phyloP scores from a whole-genome alignment of 2,797 vertebrate genomes.

The Tokudaia muenninki region DNA sequence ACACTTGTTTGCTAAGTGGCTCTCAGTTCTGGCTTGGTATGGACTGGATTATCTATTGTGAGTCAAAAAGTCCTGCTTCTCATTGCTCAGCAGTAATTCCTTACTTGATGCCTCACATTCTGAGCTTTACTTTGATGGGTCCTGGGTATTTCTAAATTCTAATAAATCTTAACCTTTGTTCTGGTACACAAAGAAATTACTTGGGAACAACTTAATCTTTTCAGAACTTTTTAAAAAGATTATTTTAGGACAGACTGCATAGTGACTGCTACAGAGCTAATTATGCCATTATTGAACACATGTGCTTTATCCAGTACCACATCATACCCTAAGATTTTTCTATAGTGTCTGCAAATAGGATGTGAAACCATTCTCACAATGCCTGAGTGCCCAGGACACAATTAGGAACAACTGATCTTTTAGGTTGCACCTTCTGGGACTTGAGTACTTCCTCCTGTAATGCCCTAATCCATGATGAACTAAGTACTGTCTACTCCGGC shows the following conservation, averaged over 20 bases:
- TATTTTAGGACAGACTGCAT: background rate
- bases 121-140: slow-evolving; percentile 31
- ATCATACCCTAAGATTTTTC: slow-evolving; percentile 34
- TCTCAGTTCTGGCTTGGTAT: background rate
- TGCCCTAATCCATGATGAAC: background rate
- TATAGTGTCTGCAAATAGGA: background rate
- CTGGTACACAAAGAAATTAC: slow-evolving; percentile 4
- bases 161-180: slow-evolving; percentile 48
- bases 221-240: slow-evolving; percentile 44
- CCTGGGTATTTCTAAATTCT: background rate
- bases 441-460: background rate
- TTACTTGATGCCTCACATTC: background rate
- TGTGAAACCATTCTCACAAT: background rate
- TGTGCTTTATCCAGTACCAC: background rate
- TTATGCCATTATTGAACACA: background rate
- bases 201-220: slow-evolving; percentile 15
- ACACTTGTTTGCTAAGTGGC: background rate
- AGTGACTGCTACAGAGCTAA: background rate
- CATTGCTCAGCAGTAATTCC: background rate
- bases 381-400: background rate
- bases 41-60: background rate
- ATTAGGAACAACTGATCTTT: background rate
- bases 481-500: background rate
- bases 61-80: slow-evolving; percentile 30
- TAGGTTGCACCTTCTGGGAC: background rate